Conservation (phyloP, 2,113 vertebrate species). For the Halichoerus grypus region DNA sequence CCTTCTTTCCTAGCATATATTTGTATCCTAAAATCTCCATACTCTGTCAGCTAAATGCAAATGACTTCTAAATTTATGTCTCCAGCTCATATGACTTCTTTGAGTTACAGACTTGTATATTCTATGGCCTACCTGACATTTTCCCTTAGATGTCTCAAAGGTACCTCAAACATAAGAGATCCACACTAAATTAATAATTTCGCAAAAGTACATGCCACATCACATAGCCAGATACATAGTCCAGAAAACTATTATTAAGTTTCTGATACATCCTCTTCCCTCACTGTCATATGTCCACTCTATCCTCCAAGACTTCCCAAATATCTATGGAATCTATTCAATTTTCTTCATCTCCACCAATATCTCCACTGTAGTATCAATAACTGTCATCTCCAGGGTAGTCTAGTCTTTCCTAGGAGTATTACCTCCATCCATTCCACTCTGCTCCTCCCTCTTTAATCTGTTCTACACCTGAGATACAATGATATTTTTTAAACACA, state of each 20-base stretch:
- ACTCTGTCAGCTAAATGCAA: neutral
- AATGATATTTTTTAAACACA: constrained; percentile 10
- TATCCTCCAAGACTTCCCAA: neutral
- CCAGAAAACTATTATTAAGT: neutral
- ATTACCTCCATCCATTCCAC: neutral
- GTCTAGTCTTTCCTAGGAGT: neutral
- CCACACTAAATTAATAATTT: neutral
- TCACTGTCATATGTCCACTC: neutral
- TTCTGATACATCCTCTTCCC: neutral
- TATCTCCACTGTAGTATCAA: neutral
- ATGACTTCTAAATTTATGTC: neutral
- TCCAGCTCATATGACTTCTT: neutral
- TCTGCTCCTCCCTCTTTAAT: neutral
- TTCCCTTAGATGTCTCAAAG: neutral
- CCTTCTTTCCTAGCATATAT: neutral
- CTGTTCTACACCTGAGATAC: neutral
- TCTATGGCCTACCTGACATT: neutral
- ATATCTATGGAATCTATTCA: neutral
- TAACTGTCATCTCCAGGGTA: neutral
- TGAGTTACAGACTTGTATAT: neutral
- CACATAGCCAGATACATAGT: neutral
- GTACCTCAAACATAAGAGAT: neutral
- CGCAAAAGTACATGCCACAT: neutral
- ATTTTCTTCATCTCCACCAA: neutral
- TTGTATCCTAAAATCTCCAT: neutral